phyloP scores from a whole-genome alignment of 1,140 invertebrate species.

The Macrobrachium nipponense region DNA sequence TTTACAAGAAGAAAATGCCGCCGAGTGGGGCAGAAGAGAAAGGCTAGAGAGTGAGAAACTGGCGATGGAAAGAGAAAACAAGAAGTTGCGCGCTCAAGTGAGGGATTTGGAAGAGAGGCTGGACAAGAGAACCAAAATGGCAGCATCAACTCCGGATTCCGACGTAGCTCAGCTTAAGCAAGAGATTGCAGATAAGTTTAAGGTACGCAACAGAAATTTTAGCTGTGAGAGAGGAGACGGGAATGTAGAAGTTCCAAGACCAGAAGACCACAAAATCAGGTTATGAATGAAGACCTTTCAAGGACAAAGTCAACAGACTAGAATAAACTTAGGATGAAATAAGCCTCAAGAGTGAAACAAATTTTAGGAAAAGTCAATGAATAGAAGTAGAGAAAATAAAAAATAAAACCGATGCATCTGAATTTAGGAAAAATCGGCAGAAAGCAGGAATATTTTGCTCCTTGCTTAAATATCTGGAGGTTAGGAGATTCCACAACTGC shows the following conservation, averaged over 20 bases:
- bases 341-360: no score
- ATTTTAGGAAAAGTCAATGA: no score
- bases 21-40: conserved; percentile 92
- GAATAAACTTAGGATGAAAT: no score
- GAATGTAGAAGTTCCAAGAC: background rate
- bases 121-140: conserved; percentile 68
- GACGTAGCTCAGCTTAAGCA: conserved; percentile 66
- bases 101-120: conserved; percentile 83
- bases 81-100: conserved; percentile 85
- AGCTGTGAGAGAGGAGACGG: conserved; percentile 73
- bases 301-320: no score
- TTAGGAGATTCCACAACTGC: no score
- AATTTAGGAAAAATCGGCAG: no score
- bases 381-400: no score
- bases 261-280: background rate
- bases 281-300: no score
- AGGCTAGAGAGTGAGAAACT: conserved; percentile 90
- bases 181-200: conserved; percentile 57
- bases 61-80: conserved; percentile 88
- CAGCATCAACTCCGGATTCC: conserved; percentile 68
- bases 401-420: no score
- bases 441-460: no score
- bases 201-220: conserved; percentile 78
- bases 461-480: no score
- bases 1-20: conserved; percentile 90